These are phyloP conservation scores for Acrossocheilus fasciatus DNA, from an alignment of 2,797 vertebrate genomes.

Conservation along the genomic window DNA sequence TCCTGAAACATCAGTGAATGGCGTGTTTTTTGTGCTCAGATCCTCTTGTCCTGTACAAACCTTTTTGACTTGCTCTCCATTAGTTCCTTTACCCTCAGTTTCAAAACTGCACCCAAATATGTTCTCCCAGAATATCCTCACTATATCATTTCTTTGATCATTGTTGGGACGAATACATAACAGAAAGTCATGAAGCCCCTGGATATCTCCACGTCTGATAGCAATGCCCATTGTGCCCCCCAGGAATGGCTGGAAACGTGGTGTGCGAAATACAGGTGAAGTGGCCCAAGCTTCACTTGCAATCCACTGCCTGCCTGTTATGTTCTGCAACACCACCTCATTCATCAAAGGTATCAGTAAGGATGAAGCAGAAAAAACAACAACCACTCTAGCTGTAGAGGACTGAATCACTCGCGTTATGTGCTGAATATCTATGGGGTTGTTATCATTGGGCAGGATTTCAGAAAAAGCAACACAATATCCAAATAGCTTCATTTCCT, in stretches of 20 bases:
- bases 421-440: constrained; percentile 43
- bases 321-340: constrained; percentile 54
- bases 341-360: constrained; percentile 60
- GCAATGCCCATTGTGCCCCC: constrained; percentile 64
- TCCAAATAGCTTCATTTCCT: constrained; percentile 60
- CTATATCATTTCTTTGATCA: constrained; percentile 47
- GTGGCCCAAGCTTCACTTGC: constrained; percentile 63
- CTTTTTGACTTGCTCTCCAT: constrained; percentile 28
- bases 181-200: constrained; percentile 69
- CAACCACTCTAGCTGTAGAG: constrained; percentile 62
- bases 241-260: constrained; percentile 41
- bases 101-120: constrained; percentile 36
- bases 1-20: constrained; percentile 63
- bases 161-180: constrained; percentile 49
- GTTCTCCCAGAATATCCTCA: constrained; percentile 54
- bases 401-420: constrained; percentile 49
- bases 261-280: constrained; percentile 46
- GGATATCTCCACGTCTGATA: constrained; percentile 73
- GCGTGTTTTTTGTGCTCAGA: constrained; percentile 53
- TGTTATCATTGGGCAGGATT: constrained; percentile 42
- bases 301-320: constrained; percentile 62
- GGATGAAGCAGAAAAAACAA: constrained; percentile 56
- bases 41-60: constrained; percentile 63
- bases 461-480: constrained; percentile 62
- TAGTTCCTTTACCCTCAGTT: constrained; percentile 31